Evolutionary conservation across 2,113 vertebrate species (phyloP).

Genomic region (Alouatta palliata): DNA sequence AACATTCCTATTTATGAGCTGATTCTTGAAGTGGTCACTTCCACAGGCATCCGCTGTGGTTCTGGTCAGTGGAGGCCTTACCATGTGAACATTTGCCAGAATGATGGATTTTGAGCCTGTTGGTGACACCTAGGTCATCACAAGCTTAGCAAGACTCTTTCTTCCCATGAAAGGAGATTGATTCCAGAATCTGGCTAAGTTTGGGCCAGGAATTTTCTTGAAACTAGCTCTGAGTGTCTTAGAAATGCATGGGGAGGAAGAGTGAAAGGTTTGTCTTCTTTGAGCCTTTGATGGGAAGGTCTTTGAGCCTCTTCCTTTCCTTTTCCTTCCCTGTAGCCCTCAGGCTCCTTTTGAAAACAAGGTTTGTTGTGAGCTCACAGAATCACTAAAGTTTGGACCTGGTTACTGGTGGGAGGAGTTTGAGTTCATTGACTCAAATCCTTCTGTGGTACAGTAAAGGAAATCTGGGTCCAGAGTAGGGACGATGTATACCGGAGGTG

Average conservation of each 20-base stretch:
- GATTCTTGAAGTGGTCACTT: background rate
- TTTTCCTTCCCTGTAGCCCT: background rate
- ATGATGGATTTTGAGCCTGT: background rate
- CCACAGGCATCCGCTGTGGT: fast-evolving
- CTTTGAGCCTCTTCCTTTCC: too few relatives aligned
- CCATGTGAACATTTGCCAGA: background rate
- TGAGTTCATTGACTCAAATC: background rate
- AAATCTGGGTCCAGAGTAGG: background rate
- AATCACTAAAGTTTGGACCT: background rate
- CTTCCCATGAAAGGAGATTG: constrained; percentile 71
- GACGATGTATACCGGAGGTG: background rate
- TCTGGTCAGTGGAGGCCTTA: too few relatives aligned
- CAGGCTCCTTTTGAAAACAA: background rate
- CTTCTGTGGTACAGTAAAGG: background rate
- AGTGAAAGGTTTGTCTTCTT: background rate
- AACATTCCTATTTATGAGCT: background rate
- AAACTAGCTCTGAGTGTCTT: background rate
- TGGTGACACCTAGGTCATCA: constrained; percentile 64
- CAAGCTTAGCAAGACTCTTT: constrained; percentile 45
- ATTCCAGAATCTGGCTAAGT: constrained; percentile 68
- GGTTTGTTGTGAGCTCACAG: background rate
- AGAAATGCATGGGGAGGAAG: background rate
- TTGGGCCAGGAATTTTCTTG: constrained; percentile 69
- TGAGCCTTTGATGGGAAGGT: background rate
- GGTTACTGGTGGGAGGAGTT: background rate